Base-by-base conservation (phyloP, 2,113 vertebrate species). In the Petrocephalus zakoni region DNA sequence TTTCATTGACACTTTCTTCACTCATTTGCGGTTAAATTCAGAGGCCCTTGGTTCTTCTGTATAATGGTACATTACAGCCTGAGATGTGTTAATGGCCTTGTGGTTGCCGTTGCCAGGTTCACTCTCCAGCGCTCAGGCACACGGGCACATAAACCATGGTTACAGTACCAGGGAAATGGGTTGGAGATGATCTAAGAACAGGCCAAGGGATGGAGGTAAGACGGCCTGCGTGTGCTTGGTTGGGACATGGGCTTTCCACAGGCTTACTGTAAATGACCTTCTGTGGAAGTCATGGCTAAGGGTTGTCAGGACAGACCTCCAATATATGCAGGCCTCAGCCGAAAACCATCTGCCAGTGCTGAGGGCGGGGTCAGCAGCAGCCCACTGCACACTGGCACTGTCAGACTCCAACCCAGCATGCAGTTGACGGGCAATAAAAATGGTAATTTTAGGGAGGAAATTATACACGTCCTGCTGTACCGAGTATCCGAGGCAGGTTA, bases 221-320 rank as follows among this genome's bases (percentile, higher is more conserved):
- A 47, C 19, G 22, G 81, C 9, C 42, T 22, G 46, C 19, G 1
- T 83, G 21, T n/a, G 46, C 21, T 22, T 83, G 81, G 46, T 13
- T 49, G 81, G 37, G 21, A 83, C 37, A 9, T 42, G 8, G 37
- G 78, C 9, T 46, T 11, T 83, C 81, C 81, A 22, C 46, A 22
- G 46, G 19, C 47, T 46, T 49, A 49, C 46, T 83, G 21, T 49
- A 83, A 83, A 49, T 49, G 22, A 49, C 81, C 81, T n/a, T 68
- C n/a, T 3, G 5, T 1, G 96, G 81, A 99, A 99, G 93, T 99
- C 98, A 0, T 98, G 98, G 93, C 99, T 98, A 13, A 99, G 91
- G 34, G 92, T 99, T 99, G 92, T 99, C 98, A 92, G 99, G 98
- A 0, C 98, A 99, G 86, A 99, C 37, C 85, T 99, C 98, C 75